A percentile compares a stretch with the other conserved stretches of the same genome.
phyloP scores from a whole-genome alignment of 2,888 invertebrate genomes.

The Actias luna region DNA sequence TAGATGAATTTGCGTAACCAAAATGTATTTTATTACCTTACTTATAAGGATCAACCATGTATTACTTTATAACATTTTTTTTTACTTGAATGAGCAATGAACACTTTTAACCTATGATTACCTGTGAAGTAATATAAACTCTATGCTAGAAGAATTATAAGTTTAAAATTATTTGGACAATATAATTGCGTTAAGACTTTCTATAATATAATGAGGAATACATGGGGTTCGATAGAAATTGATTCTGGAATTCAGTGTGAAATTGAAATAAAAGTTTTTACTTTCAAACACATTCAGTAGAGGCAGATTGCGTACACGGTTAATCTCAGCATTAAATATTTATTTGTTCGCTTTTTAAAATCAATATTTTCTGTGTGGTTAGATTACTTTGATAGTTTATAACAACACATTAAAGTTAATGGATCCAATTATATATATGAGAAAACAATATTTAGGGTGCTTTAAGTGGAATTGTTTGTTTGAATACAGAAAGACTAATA shows the following conservation, averaged over 20 bases:
- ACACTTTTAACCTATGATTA: constrained; percentile 53
- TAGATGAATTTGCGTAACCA: constrained; percentile 56
- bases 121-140: constrained; percentile 33
- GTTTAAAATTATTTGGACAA: constrained; percentile 29
- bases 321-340: constrained; percentile 65
- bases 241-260: constrained; percentile 75
- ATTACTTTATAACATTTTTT: constrained; percentile 59
- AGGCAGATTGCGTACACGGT: constrained; percentile 48
- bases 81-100: constrained; percentile 61
- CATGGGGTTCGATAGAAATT: constrained; percentile 63
- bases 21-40: constrained; percentile 59
- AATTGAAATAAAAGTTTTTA: constrained; percentile 73
- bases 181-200: constrained; percentile 34
- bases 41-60: constrained; percentile 56
- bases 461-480: neutral
- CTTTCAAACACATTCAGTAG: constrained; percentile 45
- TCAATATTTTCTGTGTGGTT: constrained; percentile 51
- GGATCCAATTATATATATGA: constrained; percentile 42
- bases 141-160: constrained; percentile 24
- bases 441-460: constrained; percentile 1
- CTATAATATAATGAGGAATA: constrained; percentile 24
- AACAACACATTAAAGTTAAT: constrained; percentile 41
- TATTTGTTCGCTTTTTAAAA: constrained; percentile 65
- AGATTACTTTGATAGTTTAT: constrained; percentile 32
- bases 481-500: neutral